Evolutionary conservation across 2,797 vertebrate genomes (phyloP).

Genomic region (Zalophus californianus): DNA sequence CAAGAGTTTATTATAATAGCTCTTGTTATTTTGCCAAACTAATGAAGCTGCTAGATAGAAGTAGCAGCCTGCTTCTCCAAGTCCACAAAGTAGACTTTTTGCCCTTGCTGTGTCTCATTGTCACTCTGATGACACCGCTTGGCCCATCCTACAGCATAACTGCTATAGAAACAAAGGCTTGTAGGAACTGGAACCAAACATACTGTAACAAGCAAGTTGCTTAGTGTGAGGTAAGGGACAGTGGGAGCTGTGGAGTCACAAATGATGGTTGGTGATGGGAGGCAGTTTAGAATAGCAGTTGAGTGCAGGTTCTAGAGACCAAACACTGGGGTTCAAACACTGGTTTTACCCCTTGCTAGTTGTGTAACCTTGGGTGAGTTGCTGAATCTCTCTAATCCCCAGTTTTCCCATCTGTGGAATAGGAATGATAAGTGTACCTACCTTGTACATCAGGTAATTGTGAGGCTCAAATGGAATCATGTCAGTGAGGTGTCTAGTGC

Average conservation of each 20-base stretch:
- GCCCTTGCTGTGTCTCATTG: background rate
- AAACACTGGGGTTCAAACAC: background rate
- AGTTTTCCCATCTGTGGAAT: background rate
- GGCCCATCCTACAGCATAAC: background rate
- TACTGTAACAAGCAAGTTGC: background rate
- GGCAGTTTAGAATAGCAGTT: background rate
- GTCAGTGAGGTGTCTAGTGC: background rate
- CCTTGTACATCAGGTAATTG: background rate
- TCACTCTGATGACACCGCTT: background rate
- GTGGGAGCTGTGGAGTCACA: background rate
- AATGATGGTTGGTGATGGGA: background rate
- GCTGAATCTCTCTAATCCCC: background rate
- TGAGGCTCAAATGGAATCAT: background rate
- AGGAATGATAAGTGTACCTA: background rate
- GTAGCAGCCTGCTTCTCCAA: background rate
- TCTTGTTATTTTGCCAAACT: constrained; percentile 7
- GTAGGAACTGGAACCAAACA: background rate
- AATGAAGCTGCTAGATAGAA: background rate
- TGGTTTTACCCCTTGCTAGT: background rate
- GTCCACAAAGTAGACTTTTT: background rate
- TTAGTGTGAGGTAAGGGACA: background rate
- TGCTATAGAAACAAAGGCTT: background rate
- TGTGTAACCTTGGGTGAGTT: background rate
- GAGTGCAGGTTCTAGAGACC: background rate
- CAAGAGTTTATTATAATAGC: background rate